Evolutionary conservation across 2,113 vertebrate species (phyloP), one percentile per base, ranked within the genome.

Genomic region (Mormyrus lacerda): DNA sequence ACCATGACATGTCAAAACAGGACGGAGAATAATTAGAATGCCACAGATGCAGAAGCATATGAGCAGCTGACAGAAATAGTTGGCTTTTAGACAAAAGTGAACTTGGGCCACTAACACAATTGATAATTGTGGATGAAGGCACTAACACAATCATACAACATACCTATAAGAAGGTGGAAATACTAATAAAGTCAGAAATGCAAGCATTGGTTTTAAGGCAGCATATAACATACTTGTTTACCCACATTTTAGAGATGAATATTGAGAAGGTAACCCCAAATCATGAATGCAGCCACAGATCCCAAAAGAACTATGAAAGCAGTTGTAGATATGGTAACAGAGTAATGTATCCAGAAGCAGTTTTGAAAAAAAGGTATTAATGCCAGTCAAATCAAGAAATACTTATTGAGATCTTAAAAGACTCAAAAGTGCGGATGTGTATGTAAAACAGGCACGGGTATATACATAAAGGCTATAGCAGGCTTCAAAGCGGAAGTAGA

Each of bases 321-420:
- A 31, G 61, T 13, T 31, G 61, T 31, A 31, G 24, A 47, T 4
- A 11, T 65, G 87, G 11, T 44, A 15, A 65, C 21, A 17, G 39
- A 31, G 55, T 65, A 42, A 47, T 21, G n/a, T 42, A 58, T 58
- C 35, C 55, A 65, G 55, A 87, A 21, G 21, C 89, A 92, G 39
- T 83, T 61, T 89, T 27, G 51, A 31, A 73, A 90, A 84, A 21
- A 53, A 86, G 85, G 87, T 42, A 35, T 42, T 39, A 79, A 76
- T 76, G 44, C 31, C 86, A 90, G 87, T 19, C 44, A 89, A 86
- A 65, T 27, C 58, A 69, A 90, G 44, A 85, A 45, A 48, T 48
- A 85, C 45, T 85, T 45, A 85, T 45, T 1, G 17, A 85, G 82
- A 85, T 47, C 21, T 47, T n/a, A 42, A 79, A 15, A 79, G 13